Base-by-base conservation (phyloP, 2,797 vertebrate species). In the Masticophis lateralis region DNA sequence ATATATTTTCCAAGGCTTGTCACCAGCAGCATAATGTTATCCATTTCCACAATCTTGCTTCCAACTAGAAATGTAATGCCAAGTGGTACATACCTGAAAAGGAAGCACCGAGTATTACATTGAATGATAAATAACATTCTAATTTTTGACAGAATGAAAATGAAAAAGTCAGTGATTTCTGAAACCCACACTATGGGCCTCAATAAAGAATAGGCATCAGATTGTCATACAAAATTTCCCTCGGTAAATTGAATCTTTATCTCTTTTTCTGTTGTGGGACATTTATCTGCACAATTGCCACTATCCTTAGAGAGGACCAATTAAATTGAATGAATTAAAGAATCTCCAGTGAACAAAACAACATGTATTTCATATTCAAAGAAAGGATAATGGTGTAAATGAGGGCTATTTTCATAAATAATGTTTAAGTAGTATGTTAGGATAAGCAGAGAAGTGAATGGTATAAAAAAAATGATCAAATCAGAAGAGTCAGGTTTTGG, bases 31-130 rank as follows among this genome's bases (percentile, higher is more conserved):
- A 99, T 90, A 86, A 99, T 98, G 95, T 99, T 98, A 94, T 99
- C 99, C 99, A 99, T 99, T 97, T 99, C 99, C 86, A 99, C 98
- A 66, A 99, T 99, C 98, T 99, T 99, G 98, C 99, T 99, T 95
- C 99, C 99, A 89, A 99, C 98, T 93, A 99, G 98, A 97, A 99
- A 99, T 98, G 98, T 99, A 96, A 99, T 99, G 96, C 99, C 99
- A 69, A 99, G 97, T 3, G 99, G 99, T 37, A 99, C 98, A 1
- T 99, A 99, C 99, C 99, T 99, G 97, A 47, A 25, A 94, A 90
- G 37, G 20, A 22, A 53, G 25, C 79, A 94, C 20, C 6, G 13
- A 92, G 28, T 55, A 16, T 88, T 43, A 79, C 79, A 25, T 88
- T n/a, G 79, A 90, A 92, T 12, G 92, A 28, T 88, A 37, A 92